Conservation (phyloP, 2,113 vertebrate species). For the Phalacrocorax pelagicus region DNA sequence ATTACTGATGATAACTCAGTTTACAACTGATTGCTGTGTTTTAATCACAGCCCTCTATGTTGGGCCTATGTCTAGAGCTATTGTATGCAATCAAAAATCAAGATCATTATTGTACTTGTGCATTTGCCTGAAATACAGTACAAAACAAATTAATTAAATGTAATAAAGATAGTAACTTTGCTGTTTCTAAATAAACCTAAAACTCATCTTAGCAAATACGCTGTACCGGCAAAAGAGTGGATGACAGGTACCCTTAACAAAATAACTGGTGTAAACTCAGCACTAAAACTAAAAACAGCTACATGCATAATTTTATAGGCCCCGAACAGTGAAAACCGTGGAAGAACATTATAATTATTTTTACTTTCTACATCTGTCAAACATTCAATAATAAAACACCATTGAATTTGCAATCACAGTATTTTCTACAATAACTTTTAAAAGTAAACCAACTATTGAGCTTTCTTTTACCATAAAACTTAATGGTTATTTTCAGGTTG, state of each 20-base stretch:
- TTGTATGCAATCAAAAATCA: not conserved
- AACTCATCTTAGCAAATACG: not conserved
- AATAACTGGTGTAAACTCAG: not conserved
- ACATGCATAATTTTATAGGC: not conserved
- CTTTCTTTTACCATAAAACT: not conserved
- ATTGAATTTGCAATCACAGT: not conserved
- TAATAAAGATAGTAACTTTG: not conserved
- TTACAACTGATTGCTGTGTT: not conserved
- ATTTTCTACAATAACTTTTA: not conserved
- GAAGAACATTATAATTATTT: not conserved
- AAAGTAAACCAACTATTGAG: not conserved
- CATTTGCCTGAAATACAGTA: not conserved
- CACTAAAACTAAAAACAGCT: not conserved
- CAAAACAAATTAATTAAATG: not conserved
- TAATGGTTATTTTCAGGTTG: not conserved
- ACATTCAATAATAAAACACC: not conserved
- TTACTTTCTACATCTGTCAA: not conserved
- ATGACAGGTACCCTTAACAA: not conserved
- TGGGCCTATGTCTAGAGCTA: not conserved
- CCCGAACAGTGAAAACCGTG: not conserved
- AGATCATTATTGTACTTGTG: not conserved
- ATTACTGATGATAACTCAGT: not conserved
- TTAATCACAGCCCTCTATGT: slow-evolving; percentile 13
- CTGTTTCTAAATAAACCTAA: not conserved
- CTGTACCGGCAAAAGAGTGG: not conserved